phyloP scores from a whole-genome alignment of 35 echinoderm and acorn worm species.

The Apostichopus japonicus region DNA sequence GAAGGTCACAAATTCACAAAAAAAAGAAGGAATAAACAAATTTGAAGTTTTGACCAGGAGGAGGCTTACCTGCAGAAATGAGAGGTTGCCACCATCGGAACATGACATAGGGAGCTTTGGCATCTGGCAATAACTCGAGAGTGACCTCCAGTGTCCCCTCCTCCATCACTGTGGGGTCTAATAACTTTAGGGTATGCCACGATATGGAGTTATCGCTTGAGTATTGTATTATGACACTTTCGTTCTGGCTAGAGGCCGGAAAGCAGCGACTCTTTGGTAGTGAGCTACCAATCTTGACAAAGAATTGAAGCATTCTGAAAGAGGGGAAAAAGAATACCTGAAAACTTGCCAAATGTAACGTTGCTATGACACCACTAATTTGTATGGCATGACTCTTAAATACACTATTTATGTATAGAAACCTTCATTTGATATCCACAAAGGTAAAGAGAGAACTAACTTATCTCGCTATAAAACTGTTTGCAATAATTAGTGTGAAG shows the following conservation, averaged over 20 bases:
- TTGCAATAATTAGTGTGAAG: no score
- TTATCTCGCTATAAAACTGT: no score
- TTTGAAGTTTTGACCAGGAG: no score
- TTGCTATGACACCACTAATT: not conserved
- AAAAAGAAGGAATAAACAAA: no score
- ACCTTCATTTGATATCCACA: not conserved
- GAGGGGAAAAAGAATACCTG: not conserved
- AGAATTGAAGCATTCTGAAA: constrained; percentile 88
- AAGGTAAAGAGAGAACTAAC: not conserved
- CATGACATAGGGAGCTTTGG: constrained; percentile 78
- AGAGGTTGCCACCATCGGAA: constrained; percentile 96
- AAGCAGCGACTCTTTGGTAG: constrained; percentile 50
- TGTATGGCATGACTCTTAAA: not conserved
- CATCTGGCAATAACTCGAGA: constrained; percentile 65
- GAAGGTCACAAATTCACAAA: no score
- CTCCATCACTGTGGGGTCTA: constrained; percentile 72
- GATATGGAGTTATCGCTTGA: constrained; percentile 77
- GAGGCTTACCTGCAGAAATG: constrained; percentile 59
- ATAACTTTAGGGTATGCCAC: constrained; percentile 79
- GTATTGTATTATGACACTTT: constrained; percentile 88
- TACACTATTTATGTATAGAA: not conserved
- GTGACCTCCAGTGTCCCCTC: constrained; percentile 67
- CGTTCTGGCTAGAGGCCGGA: constrained; percentile 59
- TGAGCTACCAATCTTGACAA: constrained; percentile 78
- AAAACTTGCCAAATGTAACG: not conserved